Evolutionary conservation across 2,797 vertebrate genomes (phyloP).

Genomic region (Myotis pilosus): DNA sequence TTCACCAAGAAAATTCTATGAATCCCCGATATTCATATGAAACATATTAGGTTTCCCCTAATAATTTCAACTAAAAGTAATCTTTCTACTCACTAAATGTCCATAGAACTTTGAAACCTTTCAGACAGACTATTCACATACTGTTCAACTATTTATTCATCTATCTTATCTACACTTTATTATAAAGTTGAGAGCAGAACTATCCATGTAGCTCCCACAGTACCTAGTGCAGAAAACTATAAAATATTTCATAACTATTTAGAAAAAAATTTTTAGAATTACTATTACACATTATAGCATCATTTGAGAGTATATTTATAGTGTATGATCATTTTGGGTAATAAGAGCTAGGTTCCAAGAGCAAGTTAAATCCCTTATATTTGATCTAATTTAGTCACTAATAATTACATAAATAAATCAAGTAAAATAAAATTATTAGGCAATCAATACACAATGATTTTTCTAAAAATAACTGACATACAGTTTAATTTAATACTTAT

Average conservation of each 20-base stretch:
- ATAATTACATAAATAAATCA: constrained; percentile 29
- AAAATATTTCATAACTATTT: background rate
- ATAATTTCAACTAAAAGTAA: background rate
- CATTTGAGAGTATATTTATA: background rate
- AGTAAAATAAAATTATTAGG: constrained; percentile 17
- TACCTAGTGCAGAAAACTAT: background rate
- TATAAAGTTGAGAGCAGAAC: background rate
- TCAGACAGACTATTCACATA: background rate
- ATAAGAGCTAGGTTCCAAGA: background rate
- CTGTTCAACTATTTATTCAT: background rate
- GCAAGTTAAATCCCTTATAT: background rate
- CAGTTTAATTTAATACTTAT: background rate
- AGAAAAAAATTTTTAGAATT: background rate
- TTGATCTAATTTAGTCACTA: constrained; percentile 12
- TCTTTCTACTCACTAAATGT: background rate
- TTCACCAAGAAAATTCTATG: constrained; percentile 1
- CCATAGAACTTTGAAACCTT: background rate
- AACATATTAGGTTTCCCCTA: background rate
- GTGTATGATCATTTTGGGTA: background rate
- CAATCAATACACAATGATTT: background rate
- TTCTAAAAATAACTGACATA: constrained; percentile 30
- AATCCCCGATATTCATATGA: background rate
- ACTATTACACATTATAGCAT: background rate
- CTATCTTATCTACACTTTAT: background rate
- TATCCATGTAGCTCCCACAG: background rate